Evolutionary conservation across 2,113 vertebrate species (phyloP), one percentile per base, ranked within the genome.

Genomic region (Mirza zaza): DNA sequence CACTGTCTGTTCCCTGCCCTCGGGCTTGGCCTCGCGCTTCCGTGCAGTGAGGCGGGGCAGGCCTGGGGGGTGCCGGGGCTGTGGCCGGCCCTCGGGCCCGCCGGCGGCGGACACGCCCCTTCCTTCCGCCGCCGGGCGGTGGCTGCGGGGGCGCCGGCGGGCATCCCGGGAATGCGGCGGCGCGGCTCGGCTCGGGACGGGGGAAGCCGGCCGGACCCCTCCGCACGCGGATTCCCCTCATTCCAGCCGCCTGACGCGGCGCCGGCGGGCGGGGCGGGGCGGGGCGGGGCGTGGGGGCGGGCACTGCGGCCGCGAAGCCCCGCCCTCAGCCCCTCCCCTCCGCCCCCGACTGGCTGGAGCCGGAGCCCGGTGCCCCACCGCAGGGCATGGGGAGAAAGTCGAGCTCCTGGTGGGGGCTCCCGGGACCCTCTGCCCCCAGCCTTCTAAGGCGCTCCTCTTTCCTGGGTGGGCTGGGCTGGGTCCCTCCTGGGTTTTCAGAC

Each of bases 101-200:
- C 13, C 5, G 6, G n/a, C 42, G 1, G n/a, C 15, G 27, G 90
- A 52, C 61, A 92, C 96, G 36, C 97, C 61, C 88, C 91, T 91
- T 95, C 89, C 73, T 97, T 97, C 88, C 77, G 82, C 91, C 36
- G 42, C 86, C 18, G 77, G 96, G 94, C 89, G 89, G 85, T 20
- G 96, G 82, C 96, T 55, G 50, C 65, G 48, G 88, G 91, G 97
- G 96, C 93, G 96, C 91, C 93, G 21, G 73, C 39, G 97, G 95
- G 97, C 96, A 97, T 97, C 96, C 88, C 2, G 96, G 91, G 97
- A 98, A 98, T 98, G 97, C 91, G 27, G 94, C 91, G 45, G 81
- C 50, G 89, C 76, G 10, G 65, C 83, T 20, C 76, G 10, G 65
- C 83, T 20, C 65, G 2, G 55, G 76, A 55, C n/a, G 2, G 70